These are phyloP conservation scores for Caenorhabditis plicata DNA, from an alignment of 2,888 invertebrate species.

Conservation along the genomic window DNA sequence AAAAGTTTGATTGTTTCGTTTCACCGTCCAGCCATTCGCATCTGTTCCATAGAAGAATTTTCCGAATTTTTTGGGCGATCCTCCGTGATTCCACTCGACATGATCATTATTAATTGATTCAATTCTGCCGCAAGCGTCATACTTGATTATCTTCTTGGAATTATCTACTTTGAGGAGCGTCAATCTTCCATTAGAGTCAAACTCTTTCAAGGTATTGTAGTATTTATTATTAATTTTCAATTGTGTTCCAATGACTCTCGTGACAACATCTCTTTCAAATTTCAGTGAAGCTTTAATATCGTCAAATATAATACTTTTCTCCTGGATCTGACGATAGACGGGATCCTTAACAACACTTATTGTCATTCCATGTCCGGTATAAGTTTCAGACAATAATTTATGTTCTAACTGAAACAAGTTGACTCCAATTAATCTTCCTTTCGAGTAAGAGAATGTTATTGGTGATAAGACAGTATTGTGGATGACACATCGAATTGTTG, in stretches of 20 bases:
- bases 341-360: constrained; percentile 10
- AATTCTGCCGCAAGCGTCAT: constrained; percentile 32
- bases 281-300: constrained; percentile 15
- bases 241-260: constrained; percentile 15
- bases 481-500: constrained; percentile 23
- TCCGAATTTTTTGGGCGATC: constrained; percentile 29
- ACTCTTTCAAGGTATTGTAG: constrained; percentile 8
- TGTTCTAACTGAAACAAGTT: no score
- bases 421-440: no score
- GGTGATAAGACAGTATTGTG: constrained; percentile 32
- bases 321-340: constrained; percentile 14
- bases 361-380: constrained; percentile 39
- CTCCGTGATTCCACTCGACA: constrained; percentile 38
- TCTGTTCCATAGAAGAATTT: constrained; percentile 21
- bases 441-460: no score
- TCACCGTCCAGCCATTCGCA: constrained; percentile 15
- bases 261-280: constrained; percentile 28
- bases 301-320: constrained; percentile 21
- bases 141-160: constrained; percentile 11
- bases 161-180: constrained; percentile 11
- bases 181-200: constrained; percentile 26
- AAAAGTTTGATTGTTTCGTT: constrained; percentile 8
- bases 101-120: constrained; percentile 29
- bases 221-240: no score
- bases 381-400: no score